Evolutionary conservation across 2,888 invertebrate genomes (phyloP).

Genomic region (Brachyptera putata): DNA sequence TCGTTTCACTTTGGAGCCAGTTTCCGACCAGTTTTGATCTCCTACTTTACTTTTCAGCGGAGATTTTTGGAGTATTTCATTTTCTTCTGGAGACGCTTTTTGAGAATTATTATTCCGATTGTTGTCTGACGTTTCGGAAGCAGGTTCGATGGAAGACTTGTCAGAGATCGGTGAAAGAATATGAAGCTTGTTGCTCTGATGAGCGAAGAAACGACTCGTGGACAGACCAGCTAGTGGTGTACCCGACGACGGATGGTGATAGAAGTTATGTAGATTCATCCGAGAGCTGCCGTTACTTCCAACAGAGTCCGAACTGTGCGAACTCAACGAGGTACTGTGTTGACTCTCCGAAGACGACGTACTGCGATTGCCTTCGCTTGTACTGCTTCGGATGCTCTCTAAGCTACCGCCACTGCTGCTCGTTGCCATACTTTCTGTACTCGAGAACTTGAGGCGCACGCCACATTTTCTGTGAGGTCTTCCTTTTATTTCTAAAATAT

Average conservation of each 20-base stretch:
- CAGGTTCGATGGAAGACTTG: conserved; percentile 83
- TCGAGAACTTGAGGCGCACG: conserved; percentile 59
- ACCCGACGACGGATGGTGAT: conserved; percentile 39
- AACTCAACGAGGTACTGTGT: conserved; percentile 78
- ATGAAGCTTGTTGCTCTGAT: conserved; percentile 72
- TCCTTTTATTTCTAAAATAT: conserved; percentile 55
- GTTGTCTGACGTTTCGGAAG: conserved; percentile 76
- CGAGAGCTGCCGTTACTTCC: conserved; percentile 59
- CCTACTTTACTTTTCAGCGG: conserved; percentile 42
- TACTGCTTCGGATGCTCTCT: conserved; percentile 82
- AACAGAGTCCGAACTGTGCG: conserved; percentile 75
- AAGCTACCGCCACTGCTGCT: conserved; percentile 78
- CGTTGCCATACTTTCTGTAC: conserved; percentile 83
- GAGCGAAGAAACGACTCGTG: conserved; percentile 46
- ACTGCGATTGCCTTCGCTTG: conserved; percentile 81
- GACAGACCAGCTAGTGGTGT: conserved; percentile 10
- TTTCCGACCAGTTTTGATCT: conserved; percentile 44
- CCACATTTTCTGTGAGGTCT: conserved; percentile 50
- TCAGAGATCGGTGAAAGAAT: conserved; percentile 86
- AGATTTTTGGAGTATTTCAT: no score
- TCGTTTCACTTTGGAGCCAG: conserved; percentile 57
- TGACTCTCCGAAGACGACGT: conserved; percentile 81
- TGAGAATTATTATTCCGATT: conserved; percentile 74
- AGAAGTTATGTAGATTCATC: conserved; percentile 52
- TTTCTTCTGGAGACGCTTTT: conserved; percentile 70